phyloP scores from a whole-genome alignment of 2,113 vertebrate species.

The Felis chaus region DNA sequence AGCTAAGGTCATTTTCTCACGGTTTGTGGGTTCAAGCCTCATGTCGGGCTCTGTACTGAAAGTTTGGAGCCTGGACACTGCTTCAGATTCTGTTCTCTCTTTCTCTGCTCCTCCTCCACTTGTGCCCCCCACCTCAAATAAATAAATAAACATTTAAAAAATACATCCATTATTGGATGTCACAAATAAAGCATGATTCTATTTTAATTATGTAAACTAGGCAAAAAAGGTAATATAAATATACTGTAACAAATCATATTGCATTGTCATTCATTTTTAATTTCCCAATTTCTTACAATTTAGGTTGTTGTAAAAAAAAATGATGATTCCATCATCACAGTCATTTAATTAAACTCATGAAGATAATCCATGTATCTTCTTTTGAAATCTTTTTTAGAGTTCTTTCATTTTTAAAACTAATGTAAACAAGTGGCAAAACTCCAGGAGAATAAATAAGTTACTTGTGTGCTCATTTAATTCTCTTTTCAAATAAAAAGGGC shows the following conservation, averaged over 20 bases:
- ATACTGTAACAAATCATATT: not conserved
- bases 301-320: not conserved
- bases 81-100: too few species aligned
- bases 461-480: not conserved
- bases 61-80: too few species aligned
- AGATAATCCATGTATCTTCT: not conserved
- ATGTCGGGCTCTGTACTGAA: too few species aligned
- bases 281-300: not conserved
- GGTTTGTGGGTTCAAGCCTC: too few species aligned
- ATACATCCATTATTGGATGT: not conserved
- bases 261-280: not conserved
- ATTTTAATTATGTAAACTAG: conserved; percentile 18
- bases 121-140: too few species aligned
- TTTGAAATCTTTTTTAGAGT: not conserved
- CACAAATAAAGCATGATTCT: not conserved
- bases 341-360: not conserved
- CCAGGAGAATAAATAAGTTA: not conserved
- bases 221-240: conserved; percentile 20
- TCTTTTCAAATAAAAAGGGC: not conserved
- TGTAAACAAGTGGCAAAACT: not conserved
- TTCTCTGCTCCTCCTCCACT: too few species aligned
- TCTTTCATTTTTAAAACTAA: conserved; percentile 11
- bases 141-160: too few species aligned
- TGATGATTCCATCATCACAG: not conserved
- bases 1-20: too few species aligned